Evolutionary conservation across 1,140 invertebrate genomes (phyloP).

Genomic region (Harlomillsia oculata): DNA sequence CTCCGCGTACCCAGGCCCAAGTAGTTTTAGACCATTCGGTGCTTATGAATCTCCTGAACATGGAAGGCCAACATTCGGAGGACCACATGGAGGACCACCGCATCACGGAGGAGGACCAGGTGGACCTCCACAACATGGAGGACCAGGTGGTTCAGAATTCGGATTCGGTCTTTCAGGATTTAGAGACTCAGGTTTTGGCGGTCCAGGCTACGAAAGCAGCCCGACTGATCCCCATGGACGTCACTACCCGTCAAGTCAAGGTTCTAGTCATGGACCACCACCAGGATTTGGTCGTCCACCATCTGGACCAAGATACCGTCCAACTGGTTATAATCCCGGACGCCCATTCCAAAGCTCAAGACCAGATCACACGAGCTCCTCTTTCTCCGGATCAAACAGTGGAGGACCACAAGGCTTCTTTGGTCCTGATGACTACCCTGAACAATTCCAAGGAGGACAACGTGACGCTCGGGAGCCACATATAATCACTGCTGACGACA

Average conservation of each 20-base stretch:
- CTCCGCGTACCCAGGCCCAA: background rate
- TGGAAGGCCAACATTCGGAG: background rate
- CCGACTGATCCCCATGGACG: no score
- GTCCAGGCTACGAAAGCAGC: no score
- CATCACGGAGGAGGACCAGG: background rate
- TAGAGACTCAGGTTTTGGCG: no score
- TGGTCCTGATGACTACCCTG: slow-evolving; percentile 20
- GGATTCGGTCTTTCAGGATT: no score
- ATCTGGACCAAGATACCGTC: background rate
- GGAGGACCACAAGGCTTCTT: slow-evolving; percentile 2
- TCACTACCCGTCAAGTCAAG: no score
- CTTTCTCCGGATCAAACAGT: background rate
- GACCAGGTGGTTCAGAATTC: slow-evolving; percentile 11
- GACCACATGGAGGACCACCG: background rate
- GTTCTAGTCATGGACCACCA: no score
- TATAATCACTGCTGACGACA: slow-evolving; percentile 17
- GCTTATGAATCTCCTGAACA: background rate
- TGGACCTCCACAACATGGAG: background rate
- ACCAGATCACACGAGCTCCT: background rate
- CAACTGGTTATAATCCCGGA: background rate
- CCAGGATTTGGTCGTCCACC: background rate
- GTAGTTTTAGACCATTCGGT: background rate
- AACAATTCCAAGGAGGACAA: slow-evolving; percentile 24
- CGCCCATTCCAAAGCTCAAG: slow-evolving; percentile 5
- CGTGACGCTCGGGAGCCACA: slow-evolving; percentile 16